phyloP scores from a whole-genome alignment of 1,140 invertebrate species.

The Caerostris extrusa region DNA sequence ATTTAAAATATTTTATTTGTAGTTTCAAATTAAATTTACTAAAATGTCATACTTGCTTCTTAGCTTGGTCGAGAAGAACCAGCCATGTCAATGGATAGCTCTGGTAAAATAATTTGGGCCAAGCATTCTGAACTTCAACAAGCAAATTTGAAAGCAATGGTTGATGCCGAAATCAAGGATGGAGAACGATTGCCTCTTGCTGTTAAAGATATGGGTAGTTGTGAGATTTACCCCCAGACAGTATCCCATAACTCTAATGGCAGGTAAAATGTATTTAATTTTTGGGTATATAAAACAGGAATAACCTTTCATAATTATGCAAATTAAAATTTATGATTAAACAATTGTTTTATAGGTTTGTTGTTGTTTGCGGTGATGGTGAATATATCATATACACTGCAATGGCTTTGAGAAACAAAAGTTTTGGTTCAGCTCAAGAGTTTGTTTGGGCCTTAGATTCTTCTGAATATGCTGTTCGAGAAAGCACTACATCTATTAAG shows the following conservation, averaged over 20 bases:
- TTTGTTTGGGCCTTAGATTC: constrained; percentile 99
- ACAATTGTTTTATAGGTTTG: constrained; percentile 85
- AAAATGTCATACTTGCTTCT: neutral
- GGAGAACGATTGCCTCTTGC: constrained; percentile 95
- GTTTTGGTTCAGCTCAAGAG: constrained; percentile 98
- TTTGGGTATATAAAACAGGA: neutral
- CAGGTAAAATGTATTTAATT: constrained; percentile 82
- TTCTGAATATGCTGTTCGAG: constrained; percentile 95
- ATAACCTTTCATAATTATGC: neutral
- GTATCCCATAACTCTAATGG: constrained; percentile 99
- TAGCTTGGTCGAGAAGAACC: constrained; percentile 97
- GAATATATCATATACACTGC: constrained; percentile 99
- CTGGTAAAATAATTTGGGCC: constrained; percentile 99
- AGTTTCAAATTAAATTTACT: neutral
- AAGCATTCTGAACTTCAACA: constrained; percentile 99
- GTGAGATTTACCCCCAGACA: constrained; percentile 99
- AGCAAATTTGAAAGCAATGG: constrained; percentile 90
- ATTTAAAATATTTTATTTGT: neutral
- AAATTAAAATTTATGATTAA: neutral
- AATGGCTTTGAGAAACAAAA: constrained; percentile 99
- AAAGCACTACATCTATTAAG: constrained; percentile 94
- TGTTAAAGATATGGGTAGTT: constrained; percentile 99
- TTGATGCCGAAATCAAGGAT: constrained; percentile 89
- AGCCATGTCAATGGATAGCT: constrained; percentile 99
- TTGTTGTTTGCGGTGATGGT: constrained; percentile 99